Base-by-base conservation (phyloP, 2,888 invertebrate genomes). In the Papilio protenor region DNA sequence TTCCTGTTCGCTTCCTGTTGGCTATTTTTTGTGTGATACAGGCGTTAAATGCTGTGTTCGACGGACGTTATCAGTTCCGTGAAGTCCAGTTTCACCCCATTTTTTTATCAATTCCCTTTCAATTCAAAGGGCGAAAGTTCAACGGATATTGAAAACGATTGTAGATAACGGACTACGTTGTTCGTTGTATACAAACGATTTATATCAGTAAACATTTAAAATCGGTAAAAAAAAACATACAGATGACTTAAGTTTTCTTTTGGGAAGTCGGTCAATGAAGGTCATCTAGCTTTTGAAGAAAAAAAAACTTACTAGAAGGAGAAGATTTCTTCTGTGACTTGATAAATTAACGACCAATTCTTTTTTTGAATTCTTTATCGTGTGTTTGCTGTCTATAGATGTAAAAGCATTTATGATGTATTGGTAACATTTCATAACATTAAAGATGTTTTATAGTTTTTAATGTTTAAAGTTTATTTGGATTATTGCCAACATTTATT, bases 81-180 rank as follows among this genome's bases (percentile, higher is more conserved):
- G 21, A 66, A 66, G 40, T 52, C 23, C 33, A 66, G 33, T 76
- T 76, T 52, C 49, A 70, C 14, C 59, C 70, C 49, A 47, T 8
- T 45, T 71, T 71, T 71, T 75, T 75, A 78, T 78, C 78, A 55
- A 55, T 72, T 72, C 71, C 55, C 66, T 33, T 27, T 72, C 57
- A 64, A 71, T 55, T 61, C 52, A 75, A 78, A 73, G 78, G 75
- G 75, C 69, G 75, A 78, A 78, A 78, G 78, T 75, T 72, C 75
- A 78, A 55, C 78, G 75, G 78, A 78, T 75, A 75, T 70, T 61
- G 52, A 74, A 77, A 40, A 27, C 27, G 72, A 75, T 72, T 57
- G n/a, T n/a, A 18, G 71, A 59, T 59, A 72, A n/a, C 52, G 14
- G 1, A 10, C 16, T 23, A 52, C 18, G 49, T 4, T 52, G 71